Evolutionary conservation across 1,140 invertebrate genomes (phyloP).

Genomic region (Sesamia nonagrioides): DNA sequence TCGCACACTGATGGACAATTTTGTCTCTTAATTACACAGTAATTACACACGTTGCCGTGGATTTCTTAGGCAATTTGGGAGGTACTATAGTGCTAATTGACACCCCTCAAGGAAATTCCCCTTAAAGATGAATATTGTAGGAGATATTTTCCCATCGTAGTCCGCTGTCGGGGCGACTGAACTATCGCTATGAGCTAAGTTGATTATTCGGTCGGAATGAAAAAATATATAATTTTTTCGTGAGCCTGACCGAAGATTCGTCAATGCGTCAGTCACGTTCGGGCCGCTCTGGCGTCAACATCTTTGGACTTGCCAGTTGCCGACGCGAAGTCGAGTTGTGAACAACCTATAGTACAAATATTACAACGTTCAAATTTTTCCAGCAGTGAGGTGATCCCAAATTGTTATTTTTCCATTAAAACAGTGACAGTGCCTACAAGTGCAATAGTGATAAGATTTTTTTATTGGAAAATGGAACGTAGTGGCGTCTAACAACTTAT

Average conservation of each 20-base stretch:
- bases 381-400: slow-evolving; percentile 79
- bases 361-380: slow-evolving; percentile 83
- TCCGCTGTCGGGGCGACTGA: slow-evolving; percentile 73
- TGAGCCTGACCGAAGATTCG: slow-evolving; percentile 81
- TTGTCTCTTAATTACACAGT: slow-evolving; percentile 77
- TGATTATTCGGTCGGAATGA: slow-evolving; percentile 84
- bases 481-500: slow-evolving; percentile 53
- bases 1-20: slow-evolving; percentile 65
- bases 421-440: slow-evolving; percentile 80
- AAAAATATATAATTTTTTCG: slow-evolving; percentile 86
- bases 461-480: slow-evolving; percentile 56
- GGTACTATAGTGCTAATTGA: slow-evolving; percentile 30
- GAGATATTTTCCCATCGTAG: slow-evolving; percentile 61
- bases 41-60: slow-evolving; percentile 65
- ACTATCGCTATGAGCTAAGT: slow-evolving; percentile 84
- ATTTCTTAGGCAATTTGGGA: slow-evolving; percentile 55
- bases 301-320: slow-evolving; percentile 71
- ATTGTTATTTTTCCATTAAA: slow-evolving; percentile 55
- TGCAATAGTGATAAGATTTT: slow-evolving; percentile 64
- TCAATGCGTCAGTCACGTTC: slow-evolving; percentile 83
- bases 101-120: slow-evolving; percentile 39
- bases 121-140: slow-evolving; percentile 64
- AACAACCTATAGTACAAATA: slow-evolving; percentile 85
- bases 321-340: slow-evolving; percentile 77
- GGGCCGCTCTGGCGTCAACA: slow-evolving; percentile 77